Evolutionary conservation across 2,888 invertebrate species (phyloP), one percentile per base, ranked within the genome.

Genomic region (Muschampia plurimacula): DNA sequence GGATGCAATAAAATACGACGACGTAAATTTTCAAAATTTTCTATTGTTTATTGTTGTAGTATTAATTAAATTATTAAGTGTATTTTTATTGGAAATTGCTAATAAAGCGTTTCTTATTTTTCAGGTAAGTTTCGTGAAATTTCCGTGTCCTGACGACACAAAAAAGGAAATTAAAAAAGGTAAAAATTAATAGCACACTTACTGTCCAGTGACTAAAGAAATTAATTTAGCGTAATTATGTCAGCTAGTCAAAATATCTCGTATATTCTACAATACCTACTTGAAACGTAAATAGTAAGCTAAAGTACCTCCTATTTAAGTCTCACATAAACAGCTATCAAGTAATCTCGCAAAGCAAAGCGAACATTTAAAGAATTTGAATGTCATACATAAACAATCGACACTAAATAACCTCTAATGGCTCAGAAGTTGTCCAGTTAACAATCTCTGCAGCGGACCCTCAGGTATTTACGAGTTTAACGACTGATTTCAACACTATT

Each of bases 371-470:
- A 60, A 46, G 62, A 55, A 67, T 62, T 62, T 62, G 44, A 12
- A 55, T 28, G 67, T 62, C 32, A 55, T 60, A 36, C 66, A 52
- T 41, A 64, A 64, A 62, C 66, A 67, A 67, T 67, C 41, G 67
- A 12, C 62, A 72, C 62, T 72, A 72, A 72, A 70, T 65, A 70
- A 67, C 67, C 32, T 22, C 52, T 62, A 67, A 72, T 62, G 62
- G 28, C 44, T 67, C 41, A 15, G 57, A 67, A 66, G 60, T 66
- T 72, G 67, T 62, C 67, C 59, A 65, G 60, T 72, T 60, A 66
- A 72, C 66, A 67, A 55, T 64, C 64, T 15, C 57, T 12, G 44
- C 36, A 22, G 3, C 57, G 44, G 46, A 36, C 15, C 52, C 66
- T 12, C 60, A 10, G 22, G 36, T 71, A 66, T 71, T 71, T 71